phyloP scores from a whole-genome alignment of 1,140 invertebrate species.

The Polypedilum vanderplanki region DNA sequence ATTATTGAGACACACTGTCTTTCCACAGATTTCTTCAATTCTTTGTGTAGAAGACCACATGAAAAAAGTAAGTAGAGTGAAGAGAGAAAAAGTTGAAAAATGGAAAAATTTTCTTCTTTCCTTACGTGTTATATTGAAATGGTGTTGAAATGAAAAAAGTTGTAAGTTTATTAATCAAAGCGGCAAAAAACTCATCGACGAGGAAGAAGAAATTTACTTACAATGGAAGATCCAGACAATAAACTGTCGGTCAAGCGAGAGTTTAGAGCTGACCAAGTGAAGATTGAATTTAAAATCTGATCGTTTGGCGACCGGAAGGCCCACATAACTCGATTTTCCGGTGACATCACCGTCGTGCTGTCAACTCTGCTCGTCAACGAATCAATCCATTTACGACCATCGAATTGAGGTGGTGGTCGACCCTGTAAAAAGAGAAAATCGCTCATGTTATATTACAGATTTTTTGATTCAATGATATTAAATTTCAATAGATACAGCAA shows the following conservation, averaged over 20 bases:
- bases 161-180: neutral
- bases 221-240: slow-evolving; percentile 65
- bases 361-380: slow-evolving; percentile 64
- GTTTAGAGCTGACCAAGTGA: slow-evolving; percentile 70
- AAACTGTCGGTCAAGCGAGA: too few relatives aligned
- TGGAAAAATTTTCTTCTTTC: neutral
- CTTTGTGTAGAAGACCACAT: neutral
- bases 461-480: too few relatives aligned
- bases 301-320: slow-evolving; percentile 55
- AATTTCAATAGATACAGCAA: too few relatives aligned
- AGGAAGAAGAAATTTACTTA: slow-evolving; percentile 50
- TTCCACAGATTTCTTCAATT: slow-evolving; percentile 1
- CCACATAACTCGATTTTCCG: slow-evolving; percentile 66
- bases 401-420: slow-evolving; percentile 51
- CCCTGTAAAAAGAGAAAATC: slow-evolving; percentile 37
- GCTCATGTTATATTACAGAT: too few relatives aligned
- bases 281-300: slow-evolving; percentile 64
- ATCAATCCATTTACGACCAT: slow-evolving; percentile 60
- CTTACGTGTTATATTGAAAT: neutral
- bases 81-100: slow-evolving; percentile 4
- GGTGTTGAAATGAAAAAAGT: neutral
- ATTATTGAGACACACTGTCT: neutral
- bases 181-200: neutral
- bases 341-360: slow-evolving; percentile 67
- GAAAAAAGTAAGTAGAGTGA: neutral